These are phyloP conservation scores for Crotalus adamanteus DNA, from an alignment of 2,797 vertebrate species.

Conservation along the genomic window DNA sequence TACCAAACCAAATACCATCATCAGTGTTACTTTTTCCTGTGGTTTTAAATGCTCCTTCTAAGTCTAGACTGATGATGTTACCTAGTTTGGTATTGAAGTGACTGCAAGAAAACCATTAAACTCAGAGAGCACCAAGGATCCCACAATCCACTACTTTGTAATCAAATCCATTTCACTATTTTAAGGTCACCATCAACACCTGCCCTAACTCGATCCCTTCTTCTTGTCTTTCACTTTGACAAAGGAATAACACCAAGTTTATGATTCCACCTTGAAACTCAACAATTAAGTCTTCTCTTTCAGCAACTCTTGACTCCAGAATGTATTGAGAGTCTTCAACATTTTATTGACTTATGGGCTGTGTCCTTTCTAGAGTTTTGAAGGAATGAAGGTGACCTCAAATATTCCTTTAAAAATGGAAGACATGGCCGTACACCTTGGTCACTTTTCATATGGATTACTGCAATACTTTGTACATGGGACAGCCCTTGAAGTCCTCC, in stretches of 20 bases:
- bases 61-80: not conserved
- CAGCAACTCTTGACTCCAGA: not conserved
- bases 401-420: not conserved
- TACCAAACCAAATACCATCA: too few species aligned
- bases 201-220: not conserved
- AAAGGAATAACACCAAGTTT: not conserved
- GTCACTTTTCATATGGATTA: not conserved
- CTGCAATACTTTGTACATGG: not conserved
- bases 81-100: not conserved
- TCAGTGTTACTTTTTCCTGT: too few species aligned
- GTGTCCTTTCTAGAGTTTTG: not conserved
- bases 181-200: not conserved
- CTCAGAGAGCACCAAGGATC: not conserved
- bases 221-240: not conserved
- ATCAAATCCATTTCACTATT: not conserved
- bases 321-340: not conserved
- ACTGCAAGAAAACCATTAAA: not conserved
- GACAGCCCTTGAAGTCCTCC: not conserved
- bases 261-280: not conserved
- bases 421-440: not conserved
- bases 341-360: not conserved
- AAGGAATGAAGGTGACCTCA: not conserved
- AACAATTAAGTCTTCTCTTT: not conserved
- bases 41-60: not conserved
- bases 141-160: not conserved